A percentile compares a stretch with the other conserved stretches of the same genome.
phyloP scores from a whole-genome alignment of 2,113 vertebrate genomes.

The Picathartes gymnocephalus region DNA sequence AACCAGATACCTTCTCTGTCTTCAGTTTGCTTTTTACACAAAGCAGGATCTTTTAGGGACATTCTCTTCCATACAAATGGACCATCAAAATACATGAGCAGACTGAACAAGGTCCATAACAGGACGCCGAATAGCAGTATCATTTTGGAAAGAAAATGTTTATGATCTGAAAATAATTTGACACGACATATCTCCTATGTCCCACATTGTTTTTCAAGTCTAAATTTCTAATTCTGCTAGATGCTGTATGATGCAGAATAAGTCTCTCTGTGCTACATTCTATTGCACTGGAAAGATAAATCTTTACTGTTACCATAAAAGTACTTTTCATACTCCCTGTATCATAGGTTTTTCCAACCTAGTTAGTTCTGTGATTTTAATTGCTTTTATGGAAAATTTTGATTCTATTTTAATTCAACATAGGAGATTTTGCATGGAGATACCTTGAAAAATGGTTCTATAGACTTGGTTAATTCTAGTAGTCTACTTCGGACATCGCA shows the following conservation, averaged over 20 bases:
- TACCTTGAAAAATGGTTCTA: background rate
- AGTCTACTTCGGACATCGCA: background rate
- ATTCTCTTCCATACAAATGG: background rate
- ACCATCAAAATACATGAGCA: background rate
- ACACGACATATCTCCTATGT: background rate
- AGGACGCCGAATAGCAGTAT: background rate
- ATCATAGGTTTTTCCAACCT: background rate
- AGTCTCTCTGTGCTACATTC: background rate
- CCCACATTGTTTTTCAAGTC: background rate
- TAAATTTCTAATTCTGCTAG: background rate
- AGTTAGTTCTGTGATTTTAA: background rate
- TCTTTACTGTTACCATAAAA: background rate
- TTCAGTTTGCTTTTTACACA: background rate
- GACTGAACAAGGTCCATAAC: background rate
- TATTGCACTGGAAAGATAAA: background rate
- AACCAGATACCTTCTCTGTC: background rate
- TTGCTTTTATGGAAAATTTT: background rate
- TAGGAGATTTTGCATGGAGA: background rate
- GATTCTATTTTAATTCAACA: background rate
- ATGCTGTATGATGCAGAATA: background rate
- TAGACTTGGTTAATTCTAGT: background rate
- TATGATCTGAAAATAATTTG: background rate
- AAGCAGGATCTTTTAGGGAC: background rate
- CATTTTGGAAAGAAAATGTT: background rate
- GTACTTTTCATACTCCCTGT: background rate